Conservation (phyloP, 2,888 invertebrate genomes). For the Scaptomyza parva region DNA sequence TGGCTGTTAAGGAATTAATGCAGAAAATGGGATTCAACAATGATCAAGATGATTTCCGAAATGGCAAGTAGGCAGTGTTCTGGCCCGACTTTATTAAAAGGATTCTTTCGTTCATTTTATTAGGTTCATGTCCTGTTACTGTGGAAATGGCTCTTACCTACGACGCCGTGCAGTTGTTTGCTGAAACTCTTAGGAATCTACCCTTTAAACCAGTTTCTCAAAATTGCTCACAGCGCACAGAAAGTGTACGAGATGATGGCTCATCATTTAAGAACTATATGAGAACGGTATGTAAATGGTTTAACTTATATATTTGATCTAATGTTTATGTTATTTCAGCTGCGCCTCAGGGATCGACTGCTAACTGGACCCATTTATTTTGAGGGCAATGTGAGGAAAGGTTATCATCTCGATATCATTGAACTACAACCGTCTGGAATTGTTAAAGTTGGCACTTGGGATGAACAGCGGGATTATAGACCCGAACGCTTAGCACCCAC, state of each 20-base stretch:
- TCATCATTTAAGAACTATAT: conserved; percentile 93
- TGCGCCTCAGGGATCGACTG: conserved; percentile 67
- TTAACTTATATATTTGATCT: too few relatives aligned
- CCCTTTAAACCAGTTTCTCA: conserved; percentile 85
- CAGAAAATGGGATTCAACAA: conserved; percentile 66
- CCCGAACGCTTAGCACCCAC: conserved; percentile 85
- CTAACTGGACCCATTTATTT: conserved; percentile 91
- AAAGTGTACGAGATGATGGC: conserved; percentile 90
- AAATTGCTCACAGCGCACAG: conserved; percentile 86
- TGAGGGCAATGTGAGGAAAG: conserved; percentile 91
- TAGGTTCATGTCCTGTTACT: conserved; percentile 83
- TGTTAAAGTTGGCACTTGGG: conserved; percentile 90
- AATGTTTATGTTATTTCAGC: conserved; percentile 37
- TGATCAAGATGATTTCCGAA: conserved; percentile 72
- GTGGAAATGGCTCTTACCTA: conserved; percentile 92
- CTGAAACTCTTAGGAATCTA: conserved; percentile 89
- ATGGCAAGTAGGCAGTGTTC: conserved; percentile 54
- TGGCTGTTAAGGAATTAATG: conserved; percentile 85
- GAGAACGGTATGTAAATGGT: conserved; percentile 74
- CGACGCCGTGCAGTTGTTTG: conserved; percentile 93
- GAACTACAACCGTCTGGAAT: conserved; percentile 88
- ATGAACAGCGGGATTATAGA: conserved; percentile 87
- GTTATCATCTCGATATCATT: conserved; percentile 89
- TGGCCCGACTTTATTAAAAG: rapidly evolving
- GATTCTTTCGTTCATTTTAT: background rate